Conservation (phyloP, 2,888 invertebrate species). For the Scaptodrosophila latifasciaeformis region DNA sequence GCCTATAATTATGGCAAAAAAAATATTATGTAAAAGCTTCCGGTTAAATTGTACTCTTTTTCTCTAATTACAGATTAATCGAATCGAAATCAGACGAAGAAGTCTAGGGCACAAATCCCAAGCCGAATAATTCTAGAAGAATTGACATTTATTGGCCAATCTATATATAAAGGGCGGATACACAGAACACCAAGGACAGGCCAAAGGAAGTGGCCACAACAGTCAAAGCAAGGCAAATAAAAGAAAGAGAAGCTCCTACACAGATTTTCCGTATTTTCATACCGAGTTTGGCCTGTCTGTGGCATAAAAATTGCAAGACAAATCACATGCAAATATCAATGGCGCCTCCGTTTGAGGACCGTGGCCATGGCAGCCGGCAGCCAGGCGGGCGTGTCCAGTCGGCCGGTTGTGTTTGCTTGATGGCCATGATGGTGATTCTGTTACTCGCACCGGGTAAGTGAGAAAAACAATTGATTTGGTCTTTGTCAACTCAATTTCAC, state of each 20-base stretch:
- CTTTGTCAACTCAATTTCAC: constrained; percentile 32
- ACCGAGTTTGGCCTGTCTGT: constrained; percentile 10
- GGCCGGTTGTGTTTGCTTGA: constrained; percentile 42
- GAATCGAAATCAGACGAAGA: too few species aligned
- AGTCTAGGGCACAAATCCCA: too few species aligned
- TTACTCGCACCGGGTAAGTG: constrained; percentile 58
- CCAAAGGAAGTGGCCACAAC: constrained; percentile 36
- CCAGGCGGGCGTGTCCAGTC: constrained; percentile 25
- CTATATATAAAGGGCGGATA: constrained; percentile 56
- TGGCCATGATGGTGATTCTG: constrained; percentile 42
- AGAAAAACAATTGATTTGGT: neutral
- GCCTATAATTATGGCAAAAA: too few species aligned
- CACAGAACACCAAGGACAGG: neutral
- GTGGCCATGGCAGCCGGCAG: constrained; percentile 8
- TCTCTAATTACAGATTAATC: too few species aligned
- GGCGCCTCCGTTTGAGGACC: constrained; percentile 27
- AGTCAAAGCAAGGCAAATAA: constrained; percentile 10
- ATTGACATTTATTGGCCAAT: constrained; percentile 70
- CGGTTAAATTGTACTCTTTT: too few species aligned
- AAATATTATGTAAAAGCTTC: too few species aligned
- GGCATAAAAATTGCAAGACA: constrained; percentile 24
- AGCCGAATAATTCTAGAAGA: too few species aligned
- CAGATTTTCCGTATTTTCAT: constrained; percentile 11
- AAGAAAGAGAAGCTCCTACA: neutral
- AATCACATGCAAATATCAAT: constrained; percentile 18